Percentiles rank a stretch among this genome's conserved stretches.
Evolutionary conservation across 1,140 invertebrate genomes (phyloP).

Genomic region (Chrysomallon squamiferum): DNA sequence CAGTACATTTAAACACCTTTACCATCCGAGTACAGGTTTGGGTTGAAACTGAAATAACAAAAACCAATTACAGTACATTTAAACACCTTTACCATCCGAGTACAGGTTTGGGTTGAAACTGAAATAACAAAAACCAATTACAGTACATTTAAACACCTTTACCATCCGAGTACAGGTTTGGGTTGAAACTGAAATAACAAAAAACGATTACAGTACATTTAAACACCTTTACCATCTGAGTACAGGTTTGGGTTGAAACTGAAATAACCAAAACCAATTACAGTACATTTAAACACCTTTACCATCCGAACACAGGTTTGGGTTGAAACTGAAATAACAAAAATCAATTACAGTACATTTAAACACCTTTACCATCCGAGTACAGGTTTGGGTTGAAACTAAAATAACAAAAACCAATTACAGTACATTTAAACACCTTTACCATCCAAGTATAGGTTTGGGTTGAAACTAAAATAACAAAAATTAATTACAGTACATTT

Average conservation of each 20-base stretch:
- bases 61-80: too few species aligned
- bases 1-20: slow-evolving; percentile 31
- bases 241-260: slow-evolving; percentile 47
- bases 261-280: slow-evolving; percentile 23
- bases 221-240: slow-evolving; percentile 38
- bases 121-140: slow-evolving; percentile 23
- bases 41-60: slow-evolving; percentile 32
- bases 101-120: slow-evolving; percentile 47
- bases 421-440: too few species aligned
- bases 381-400: slow-evolving; percentile 48
- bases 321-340: slow-evolving; percentile 32
- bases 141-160: slow-evolving; percentile 31
- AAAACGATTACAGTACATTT: too few species aligned
- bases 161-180: slow-evolving; percentile 45
- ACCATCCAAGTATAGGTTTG: slow-evolving; percentile 44
- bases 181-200: slow-evolving; percentile 32
- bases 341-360: too few species aligned
- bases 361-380: slow-evolving; percentile 46
- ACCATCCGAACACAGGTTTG: slow-evolving; percentile 44
- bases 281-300: too few species aligned
- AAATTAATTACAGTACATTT: too few species aligned
- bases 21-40: slow-evolving; percentile 45
- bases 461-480: slow-evolving; percentile 32
- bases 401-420: background rate
- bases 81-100: slow-evolving; percentile 38